phyloP scores from a whole-genome alignment of 1,140 invertebrate genomes.

The Neodiprion lecontei region DNA sequence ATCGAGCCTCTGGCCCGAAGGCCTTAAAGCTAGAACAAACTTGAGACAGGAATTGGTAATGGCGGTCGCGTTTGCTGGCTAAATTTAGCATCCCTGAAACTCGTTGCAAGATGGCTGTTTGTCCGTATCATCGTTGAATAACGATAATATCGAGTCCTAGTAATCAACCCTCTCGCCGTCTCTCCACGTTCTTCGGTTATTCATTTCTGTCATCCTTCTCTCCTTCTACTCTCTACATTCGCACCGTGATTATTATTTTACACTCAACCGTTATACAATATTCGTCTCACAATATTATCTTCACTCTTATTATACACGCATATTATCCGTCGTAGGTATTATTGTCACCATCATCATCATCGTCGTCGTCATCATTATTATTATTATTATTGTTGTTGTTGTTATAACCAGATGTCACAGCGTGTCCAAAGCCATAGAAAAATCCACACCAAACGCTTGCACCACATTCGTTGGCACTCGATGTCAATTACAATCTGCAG shows the following conservation, averaged over 20 bases:
- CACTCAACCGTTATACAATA: no score
- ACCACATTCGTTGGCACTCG: constrained; percentile 37
- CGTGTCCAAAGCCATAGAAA: constrained; percentile 42
- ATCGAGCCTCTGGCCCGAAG: background rate
- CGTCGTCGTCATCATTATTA: background rate
- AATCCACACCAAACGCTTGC: constrained; percentile 40
- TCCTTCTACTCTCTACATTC: background rate
- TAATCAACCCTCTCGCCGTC: background rate
- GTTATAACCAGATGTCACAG: constrained; percentile 12
- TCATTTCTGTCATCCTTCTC: background rate
- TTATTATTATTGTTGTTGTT: background rate
- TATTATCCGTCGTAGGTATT: no score
- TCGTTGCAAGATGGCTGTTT: constrained; percentile 13
- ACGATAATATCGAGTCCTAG: background rate
- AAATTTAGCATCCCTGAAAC: background rate
- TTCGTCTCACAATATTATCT: no score
- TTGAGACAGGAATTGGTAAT: constrained; percentile 6
- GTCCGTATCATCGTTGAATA: background rate
- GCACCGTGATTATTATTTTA: background rate
- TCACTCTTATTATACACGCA: no score
- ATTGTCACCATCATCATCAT: background rate
- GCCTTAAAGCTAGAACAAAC: background rate
- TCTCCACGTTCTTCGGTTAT: background rate
- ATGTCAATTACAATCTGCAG: no score
- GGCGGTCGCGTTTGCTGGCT: background rate